These are phyloP conservation scores for Pavo muticus DNA, from an alignment of 2,113 vertebrate species.

Conservation along the genomic window DNA sequence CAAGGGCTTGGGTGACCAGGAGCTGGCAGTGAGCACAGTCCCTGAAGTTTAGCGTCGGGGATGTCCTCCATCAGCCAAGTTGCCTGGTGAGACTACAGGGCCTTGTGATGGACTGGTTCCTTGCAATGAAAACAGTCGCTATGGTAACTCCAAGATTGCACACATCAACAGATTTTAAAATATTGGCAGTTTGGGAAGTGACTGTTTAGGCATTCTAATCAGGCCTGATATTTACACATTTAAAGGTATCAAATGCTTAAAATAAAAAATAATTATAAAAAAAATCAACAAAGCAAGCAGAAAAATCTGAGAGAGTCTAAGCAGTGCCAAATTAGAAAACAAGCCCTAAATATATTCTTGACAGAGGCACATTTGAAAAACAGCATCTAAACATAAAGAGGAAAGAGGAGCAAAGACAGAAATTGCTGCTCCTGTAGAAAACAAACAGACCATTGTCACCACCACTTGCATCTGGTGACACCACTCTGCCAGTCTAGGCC, in stretches of 20 bases:
- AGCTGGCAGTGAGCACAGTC: slow-evolving; percentile 35
- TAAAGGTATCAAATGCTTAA: slow-evolving; percentile 67
- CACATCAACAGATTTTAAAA: slow-evolving; percentile 81
- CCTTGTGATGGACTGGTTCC: slow-evolving; percentile 45
- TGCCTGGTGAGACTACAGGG: slow-evolving; percentile 39
- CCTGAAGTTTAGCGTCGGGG: slow-evolving; percentile 59
- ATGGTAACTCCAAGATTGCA: slow-evolving; percentile 75
- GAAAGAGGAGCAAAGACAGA: slow-evolving; percentile 12
- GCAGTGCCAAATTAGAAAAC: slow-evolving; percentile 48
- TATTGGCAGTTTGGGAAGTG: slow-evolving; percentile 81
- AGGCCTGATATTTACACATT: slow-evolving; percentile 66
- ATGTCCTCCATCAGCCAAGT: slow-evolving; percentile 63
- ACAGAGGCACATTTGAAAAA: slow-evolving; percentile 17
- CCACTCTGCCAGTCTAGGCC: rapidly evolving
- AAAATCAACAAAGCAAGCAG: neutral
- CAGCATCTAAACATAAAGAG: neutral
- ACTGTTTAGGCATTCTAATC: slow-evolving; percentile 83
- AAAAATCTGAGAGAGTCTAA: slow-evolving; percentile 32
- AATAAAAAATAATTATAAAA: neutral
- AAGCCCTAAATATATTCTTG: slow-evolving; percentile 52
- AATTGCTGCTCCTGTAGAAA: neutral
- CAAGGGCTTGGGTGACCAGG: neutral
- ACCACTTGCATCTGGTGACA: rapidly evolving
- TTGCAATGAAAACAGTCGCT: slow-evolving; percentile 71
- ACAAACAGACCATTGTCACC: neutral